Evolutionary conservation across 2,113 vertebrate species (phyloP).

Genomic region (Regulus satrapa): DNA sequence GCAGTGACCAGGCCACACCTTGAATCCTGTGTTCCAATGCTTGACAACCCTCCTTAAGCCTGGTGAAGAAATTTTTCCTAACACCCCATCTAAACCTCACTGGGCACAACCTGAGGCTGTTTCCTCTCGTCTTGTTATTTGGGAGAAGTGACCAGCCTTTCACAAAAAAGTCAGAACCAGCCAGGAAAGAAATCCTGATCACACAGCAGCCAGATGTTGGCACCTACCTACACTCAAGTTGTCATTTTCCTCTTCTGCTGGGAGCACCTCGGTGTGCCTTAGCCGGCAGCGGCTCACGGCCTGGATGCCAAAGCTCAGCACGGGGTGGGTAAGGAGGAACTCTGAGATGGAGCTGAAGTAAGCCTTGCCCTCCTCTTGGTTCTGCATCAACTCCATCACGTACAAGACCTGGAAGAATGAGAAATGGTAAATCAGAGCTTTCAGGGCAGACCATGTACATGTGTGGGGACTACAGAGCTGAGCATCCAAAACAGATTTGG

Average conservation of each 20-base stretch:
- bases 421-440: background rate
- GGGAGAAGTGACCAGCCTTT: background rate
- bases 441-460: background rate
- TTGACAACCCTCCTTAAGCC: background rate
- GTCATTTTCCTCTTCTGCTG: constrained; percentile 91
- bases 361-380: constrained; percentile 90
- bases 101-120: rapidly evolving
- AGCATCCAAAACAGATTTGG: background rate
- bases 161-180: background rate
- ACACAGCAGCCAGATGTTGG: background rate
- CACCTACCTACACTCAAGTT: constrained; percentile 81
- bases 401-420: constrained; percentile 85
- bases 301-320: constrained; percentile 94
- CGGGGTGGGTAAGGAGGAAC: constrained; percentile 96
- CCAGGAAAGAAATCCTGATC: background rate
- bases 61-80: background rate
- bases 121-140: background rate
- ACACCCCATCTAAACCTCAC: background rate
- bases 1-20: background rate
- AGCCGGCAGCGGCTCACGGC: constrained; percentile 85
- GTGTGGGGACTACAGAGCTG: background rate
- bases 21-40: background rate
- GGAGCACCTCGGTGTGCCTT: constrained; percentile 89
- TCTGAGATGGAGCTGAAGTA: constrained; percentile 95
- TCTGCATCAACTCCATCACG: constrained; percentile 95